A percentile compares a stretch with the other conserved stretches of the same genome.
Conservation (phyloP, 1,140 invertebrate species). For the Planococcus citri region DNA sequence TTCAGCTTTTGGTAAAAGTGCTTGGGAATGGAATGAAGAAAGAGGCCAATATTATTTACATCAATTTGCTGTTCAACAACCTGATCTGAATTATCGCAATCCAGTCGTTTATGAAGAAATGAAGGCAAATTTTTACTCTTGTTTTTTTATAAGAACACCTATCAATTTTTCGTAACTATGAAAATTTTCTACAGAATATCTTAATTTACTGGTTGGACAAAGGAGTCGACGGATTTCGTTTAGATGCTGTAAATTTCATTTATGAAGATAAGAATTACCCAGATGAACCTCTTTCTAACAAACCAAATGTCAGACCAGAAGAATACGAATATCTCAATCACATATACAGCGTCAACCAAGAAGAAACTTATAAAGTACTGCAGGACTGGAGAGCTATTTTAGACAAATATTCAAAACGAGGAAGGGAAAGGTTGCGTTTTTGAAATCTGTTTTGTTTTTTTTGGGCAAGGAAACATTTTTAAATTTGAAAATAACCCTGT, state of each 20-base stretch:
- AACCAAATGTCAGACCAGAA: not conserved
- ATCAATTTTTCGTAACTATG: too few species aligned
- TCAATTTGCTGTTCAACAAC: conserved; percentile 54
- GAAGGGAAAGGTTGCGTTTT: not conserved
- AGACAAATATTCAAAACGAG: conserved; percentile 39
- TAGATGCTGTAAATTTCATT: conserved; percentile 44
- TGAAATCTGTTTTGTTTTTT: too few species aligned
- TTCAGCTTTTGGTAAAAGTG: conserved; percentile 29
- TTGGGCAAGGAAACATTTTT: too few species aligned
- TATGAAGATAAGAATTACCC: conserved; percentile 35
- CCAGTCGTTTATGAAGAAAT: conserved; percentile 46
- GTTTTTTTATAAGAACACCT: too few species aligned
- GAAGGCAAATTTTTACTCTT: too few species aligned
- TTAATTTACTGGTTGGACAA: conserved; percentile 48
- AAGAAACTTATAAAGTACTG: conserved; percentile 46
- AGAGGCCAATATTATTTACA: conserved; percentile 61
- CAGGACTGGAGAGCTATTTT: conserved; percentile 47
- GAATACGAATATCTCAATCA: conserved; percentile 41
- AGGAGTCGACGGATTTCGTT: conserved; percentile 56
- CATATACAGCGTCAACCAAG: conserved; percentile 47
- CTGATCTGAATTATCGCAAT: conserved; percentile 59
- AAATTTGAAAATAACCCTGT: too few species aligned
- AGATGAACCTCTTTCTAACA: conserved; percentile 30
- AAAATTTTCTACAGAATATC: conserved; percentile 33
- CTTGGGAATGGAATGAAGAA: conserved; percentile 53